These are phyloP conservation scores for Ceramica pisi DNA, from an alignment of 2,888 invertebrate genomes.

Conservation along the genomic window DNA sequence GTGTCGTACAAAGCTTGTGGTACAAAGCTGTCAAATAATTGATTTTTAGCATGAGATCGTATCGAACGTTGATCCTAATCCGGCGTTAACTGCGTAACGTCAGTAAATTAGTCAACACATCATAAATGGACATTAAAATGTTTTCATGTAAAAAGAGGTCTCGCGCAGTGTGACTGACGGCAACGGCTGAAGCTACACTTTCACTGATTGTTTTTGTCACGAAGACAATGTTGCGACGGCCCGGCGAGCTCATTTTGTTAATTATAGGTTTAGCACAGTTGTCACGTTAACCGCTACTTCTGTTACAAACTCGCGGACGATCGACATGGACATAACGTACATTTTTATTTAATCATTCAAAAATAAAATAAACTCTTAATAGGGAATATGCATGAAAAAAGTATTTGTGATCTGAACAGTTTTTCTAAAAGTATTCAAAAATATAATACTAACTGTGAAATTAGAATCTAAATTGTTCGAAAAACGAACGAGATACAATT, in stretches of 20 bases:
- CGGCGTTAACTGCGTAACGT: conserved; percentile 60
- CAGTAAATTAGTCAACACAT: conserved; percentile 75
- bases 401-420: too few relatives aligned
- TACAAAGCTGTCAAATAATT: conserved; percentile 18
- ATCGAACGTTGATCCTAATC: conserved; percentile 72
- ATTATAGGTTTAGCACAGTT: conserved; percentile 49
- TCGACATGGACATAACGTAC: conserved; percentile 9
- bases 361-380: conserved; percentile 1
- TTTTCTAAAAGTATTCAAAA: too few relatives aligned
- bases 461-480: too few relatives aligned
- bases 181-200: conserved; percentile 79
- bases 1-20: background rate
- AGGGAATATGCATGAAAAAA: too few relatives aligned
- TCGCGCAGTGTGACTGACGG: conserved; percentile 71
- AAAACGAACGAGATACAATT: too few relatives aligned
- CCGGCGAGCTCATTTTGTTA: conserved; percentile 49
- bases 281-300: conserved; percentile 35
- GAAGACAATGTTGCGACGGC: conserved; percentile 67
- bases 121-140: conserved; percentile 77
- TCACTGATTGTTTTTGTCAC: conserved; percentile 85
- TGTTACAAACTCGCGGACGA: background rate
- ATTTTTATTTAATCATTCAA: conserved; percentile 13
- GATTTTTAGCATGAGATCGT: conserved; percentile 61
- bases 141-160: conserved; percentile 80
- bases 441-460: too few relatives aligned